Percentiles rank a stretch among this genome's conserved stretches.
Evolutionary conservation across 2,113 vertebrate genomes (phyloP).

Genomic region (Catharus minimus): DNA sequence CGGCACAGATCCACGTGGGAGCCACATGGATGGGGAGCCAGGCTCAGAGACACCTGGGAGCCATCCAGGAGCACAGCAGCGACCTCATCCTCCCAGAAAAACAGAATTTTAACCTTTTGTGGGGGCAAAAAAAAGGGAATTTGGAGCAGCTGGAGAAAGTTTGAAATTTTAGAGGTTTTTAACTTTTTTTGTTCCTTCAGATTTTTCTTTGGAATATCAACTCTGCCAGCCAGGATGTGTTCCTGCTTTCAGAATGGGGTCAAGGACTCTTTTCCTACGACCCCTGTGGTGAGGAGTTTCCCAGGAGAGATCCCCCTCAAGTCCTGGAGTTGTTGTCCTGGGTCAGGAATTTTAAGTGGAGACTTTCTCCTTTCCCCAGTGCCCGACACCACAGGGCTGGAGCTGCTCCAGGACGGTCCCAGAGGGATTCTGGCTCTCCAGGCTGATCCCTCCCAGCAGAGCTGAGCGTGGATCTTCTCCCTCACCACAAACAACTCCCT

Average conservation of each 20-base stretch:
- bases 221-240: neutral
- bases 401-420: neutral
- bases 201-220: neutral
- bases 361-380: neutral
- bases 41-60: neutral
- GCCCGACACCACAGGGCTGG: neutral
- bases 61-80: too few species aligned
- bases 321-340: neutral
- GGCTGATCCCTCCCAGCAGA: neutral
- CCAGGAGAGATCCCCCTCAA: neutral
- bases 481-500: neutral
- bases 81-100: neutral
- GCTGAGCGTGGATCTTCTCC: neutral
- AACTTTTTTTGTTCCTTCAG: neutral
- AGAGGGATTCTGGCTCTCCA: neutral
- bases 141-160: neutral
- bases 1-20: neutral
- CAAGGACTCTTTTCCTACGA: neutral
- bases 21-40: neutral
- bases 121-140: fast-evolving
- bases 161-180: neutral
- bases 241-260: neutral
- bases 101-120: fast-evolving
- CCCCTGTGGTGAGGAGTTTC: neutral
- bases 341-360: neutral